Percentiles rank a stretch among this genome's conserved stretches.
Evolutionary conservation across 2,797 vertebrate genomes (phyloP).

Genomic region (Danio choprae): DNA sequence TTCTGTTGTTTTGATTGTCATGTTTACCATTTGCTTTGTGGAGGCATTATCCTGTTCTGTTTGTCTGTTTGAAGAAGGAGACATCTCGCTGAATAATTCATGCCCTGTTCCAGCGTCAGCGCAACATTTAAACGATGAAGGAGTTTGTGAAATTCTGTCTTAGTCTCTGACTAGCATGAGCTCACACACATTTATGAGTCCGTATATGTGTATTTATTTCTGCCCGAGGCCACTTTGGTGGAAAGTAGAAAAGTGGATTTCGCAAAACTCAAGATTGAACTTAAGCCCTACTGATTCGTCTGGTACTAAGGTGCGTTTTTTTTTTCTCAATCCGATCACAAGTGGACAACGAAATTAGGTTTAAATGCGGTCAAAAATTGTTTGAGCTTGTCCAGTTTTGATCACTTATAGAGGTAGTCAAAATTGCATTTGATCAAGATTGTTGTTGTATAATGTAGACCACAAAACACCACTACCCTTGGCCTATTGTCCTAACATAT

Average conservation of each 20-base stretch:
- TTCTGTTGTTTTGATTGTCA: constrained; percentile 87
- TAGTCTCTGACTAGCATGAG: constrained; percentile 48
- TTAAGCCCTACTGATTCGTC: constrained; percentile 30
- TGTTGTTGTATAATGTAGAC: too few species aligned
- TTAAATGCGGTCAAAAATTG: too few species aligned
- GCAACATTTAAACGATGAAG: constrained; percentile 82
- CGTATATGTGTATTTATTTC: constrained; percentile 36
- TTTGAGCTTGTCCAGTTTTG: too few species aligned
- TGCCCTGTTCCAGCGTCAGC: constrained; percentile 76
- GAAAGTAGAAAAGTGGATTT: constrained; percentile 72
- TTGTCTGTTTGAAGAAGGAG: constrained; percentile 87
- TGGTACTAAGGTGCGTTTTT: too few species aligned
- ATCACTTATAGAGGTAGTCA: not conserved
- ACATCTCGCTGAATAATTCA: constrained; percentile 83
- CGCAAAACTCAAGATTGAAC: constrained; percentile 70
- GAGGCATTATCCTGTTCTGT: constrained; percentile 84
- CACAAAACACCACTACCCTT: too few species aligned
- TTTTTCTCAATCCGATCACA: too few species aligned
- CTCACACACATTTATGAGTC: constrained; percentile 37
- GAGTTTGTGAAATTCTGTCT: constrained; percentile 77
- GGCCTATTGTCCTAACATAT: too few species aligned
- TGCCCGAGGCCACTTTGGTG: constrained; percentile 72
- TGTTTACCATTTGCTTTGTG: constrained; percentile 85
- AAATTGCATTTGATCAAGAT: not conserved
- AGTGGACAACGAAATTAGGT: too few species aligned